Base-by-base conservation (phyloP, 1,140 invertebrate species). In the Ruditapes philippinarum region DNA sequence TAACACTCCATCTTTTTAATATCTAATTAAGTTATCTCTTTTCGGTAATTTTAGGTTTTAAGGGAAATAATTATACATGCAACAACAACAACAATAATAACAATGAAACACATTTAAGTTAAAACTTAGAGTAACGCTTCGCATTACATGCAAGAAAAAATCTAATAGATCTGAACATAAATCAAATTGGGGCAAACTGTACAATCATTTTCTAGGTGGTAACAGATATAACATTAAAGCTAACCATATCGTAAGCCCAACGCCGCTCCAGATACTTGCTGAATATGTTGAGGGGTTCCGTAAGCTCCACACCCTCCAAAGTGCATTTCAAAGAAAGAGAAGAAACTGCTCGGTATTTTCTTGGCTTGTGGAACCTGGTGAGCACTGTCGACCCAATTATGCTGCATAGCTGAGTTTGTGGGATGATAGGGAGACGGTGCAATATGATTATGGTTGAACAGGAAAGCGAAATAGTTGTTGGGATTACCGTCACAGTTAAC, bases 391-490 rank as follows among this genome's bases (percentile, higher is more conserved):
- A 79, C 76, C 76, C 76, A 81, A 25, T 88, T 78, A 49, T 81
- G 74, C 38, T 73, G 76, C 86, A 88, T 33, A 0, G 9, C 36
- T 19, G 76, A 54, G 33, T 88, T 19, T 4, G 62, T 88, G 36
- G 76, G 76, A 33, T 81, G 57, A 42, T 88, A 88, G 36, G 49
- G 22, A 28, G 28, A 51, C 0, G 57, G 60, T 2, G 86, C 42
- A 7, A 31, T 45, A 54, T 70, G 22, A 12, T 88, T 65, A 0
- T 25, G 38, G 57, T 88, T 88, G 28, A 73, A 62, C 11, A 81
- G n/a, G 40, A 88, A 88, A 12, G 62, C 86, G 42, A 88, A 81
- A 42, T 88, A 88, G 36, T 54, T 88, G 45, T 88, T 88, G 11
- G 86, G 0, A n/a, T 73, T 88, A 25, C 86, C 86, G 17, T 88